Evolutionary conservation across 2,113 vertebrate species (phyloP).

Genomic region (Calonectris borealis): DNA sequence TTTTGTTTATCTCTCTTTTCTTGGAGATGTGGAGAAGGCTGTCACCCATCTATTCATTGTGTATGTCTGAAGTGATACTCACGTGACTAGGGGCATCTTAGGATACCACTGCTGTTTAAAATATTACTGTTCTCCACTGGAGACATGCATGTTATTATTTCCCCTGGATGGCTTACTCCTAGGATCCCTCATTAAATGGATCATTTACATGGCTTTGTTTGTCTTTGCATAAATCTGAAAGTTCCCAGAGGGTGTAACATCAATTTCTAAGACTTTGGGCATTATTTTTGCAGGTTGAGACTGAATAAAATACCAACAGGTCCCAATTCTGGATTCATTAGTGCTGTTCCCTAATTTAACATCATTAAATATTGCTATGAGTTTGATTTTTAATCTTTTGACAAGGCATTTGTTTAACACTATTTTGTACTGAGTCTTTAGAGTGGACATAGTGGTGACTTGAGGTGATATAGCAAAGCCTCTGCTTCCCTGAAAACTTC

Average conservation of each 20-base stretch:
- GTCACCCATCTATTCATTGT: background rate
- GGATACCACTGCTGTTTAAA: background rate
- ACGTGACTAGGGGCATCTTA: background rate
- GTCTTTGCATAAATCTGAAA: background rate
- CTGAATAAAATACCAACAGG: background rate
- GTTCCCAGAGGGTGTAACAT: background rate
- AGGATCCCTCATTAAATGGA: background rate
- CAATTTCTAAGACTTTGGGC: background rate
- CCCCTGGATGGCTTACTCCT: background rate
- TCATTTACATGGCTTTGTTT: background rate
- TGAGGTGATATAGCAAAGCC: background rate
- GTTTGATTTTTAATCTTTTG: background rate
- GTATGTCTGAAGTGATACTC: background rate
- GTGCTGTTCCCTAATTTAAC: background rate
- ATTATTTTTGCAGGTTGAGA: background rate
- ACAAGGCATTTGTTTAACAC: background rate
- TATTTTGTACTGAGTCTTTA: background rate
- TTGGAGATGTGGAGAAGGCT: background rate
- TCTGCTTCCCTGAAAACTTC: background rate
- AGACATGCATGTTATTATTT: background rate
- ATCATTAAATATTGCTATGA: background rate
- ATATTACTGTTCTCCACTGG: background rate
- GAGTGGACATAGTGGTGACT: background rate
- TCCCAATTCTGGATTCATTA: background rate
- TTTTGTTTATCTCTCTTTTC: background rate